Evolutionary conservation across 2,113 vertebrate genomes (phyloP), one percentile per base, ranked within the genome.

Genomic region (Grallaria varia): DNA sequence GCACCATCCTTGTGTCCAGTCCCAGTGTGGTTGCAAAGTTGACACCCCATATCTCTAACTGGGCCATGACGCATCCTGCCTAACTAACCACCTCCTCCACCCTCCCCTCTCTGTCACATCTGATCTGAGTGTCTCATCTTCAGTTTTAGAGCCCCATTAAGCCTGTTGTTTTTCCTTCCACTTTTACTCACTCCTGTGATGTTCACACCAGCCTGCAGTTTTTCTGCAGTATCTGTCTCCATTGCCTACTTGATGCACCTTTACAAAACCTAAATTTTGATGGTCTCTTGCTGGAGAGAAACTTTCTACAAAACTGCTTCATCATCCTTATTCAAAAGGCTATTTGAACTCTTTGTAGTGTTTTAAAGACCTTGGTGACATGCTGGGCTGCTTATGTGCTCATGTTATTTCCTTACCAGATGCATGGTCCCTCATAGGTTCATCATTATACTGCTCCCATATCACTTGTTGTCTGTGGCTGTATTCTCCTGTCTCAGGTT

Each of bases 151-250:
- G 44, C 40, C 53, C 72, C 53, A 37, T 76, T 84, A 79, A 82
- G 72, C 44, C 37, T 64, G 28, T 66, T 84, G 17, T 84, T 92
- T 95, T 89, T 33, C 25, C 18, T 95, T 89, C 37, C 62, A 42
- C 27, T 94, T 75, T 22, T 39, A 78, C 45, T 94, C 60, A 25
- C 39, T 84, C 23, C 15, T 76, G 31, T 83, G 50, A 23, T 33
- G 10, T 82, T 93, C 52, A 60, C 7, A 6, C 6, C 5, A 55
- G 22, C 17, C 21, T 85, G 28, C 78, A 40, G 28, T 42, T 60
- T 52, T 24, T 40, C 27, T 75, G 24, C 4, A 12, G 11, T 78
- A 20, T 27, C 42, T 42, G 24, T 91, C 47, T 68, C 59, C 10
- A 28, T 79, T 60, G 49, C n/a, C 53, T 87, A 22, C 44, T 33